phyloP scores from a whole-genome alignment of 2,797 vertebrate species.

The Hyperoplus lanceolatus region DNA sequence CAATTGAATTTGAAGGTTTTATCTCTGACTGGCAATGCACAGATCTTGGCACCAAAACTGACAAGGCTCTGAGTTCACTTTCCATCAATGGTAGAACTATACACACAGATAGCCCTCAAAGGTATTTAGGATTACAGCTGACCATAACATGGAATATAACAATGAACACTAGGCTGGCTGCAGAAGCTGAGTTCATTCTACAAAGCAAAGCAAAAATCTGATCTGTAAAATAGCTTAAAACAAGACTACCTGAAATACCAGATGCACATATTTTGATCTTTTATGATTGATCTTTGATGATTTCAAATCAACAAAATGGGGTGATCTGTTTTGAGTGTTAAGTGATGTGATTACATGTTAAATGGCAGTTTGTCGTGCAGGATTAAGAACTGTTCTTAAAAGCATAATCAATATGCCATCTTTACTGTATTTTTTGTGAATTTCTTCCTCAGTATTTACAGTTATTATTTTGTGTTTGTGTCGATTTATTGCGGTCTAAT shows the following conservation, averaged over 20 bases:
- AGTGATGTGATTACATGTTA: background rate
- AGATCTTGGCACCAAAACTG: conserved; percentile 26
- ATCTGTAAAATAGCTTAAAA: conserved; percentile 5
- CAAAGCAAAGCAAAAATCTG: conserved; percentile 4
- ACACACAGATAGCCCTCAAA: conserved; percentile 18
- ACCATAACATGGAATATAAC: conserved; percentile 3
- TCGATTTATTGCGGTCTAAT: background rate
- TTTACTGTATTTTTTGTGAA: background rate
- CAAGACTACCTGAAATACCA: background rate
- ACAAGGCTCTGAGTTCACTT: conserved; percentile 8
- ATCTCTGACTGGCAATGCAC: conserved; percentile 12
- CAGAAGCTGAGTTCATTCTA: background rate
- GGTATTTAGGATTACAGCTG: conserved; percentile 23
- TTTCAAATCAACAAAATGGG: background rate
- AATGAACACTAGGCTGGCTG: background rate
- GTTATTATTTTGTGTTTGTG: background rate
- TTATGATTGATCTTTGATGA: too few relatives aligned
- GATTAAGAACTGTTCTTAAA: background rate
- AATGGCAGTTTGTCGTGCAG: background rate
- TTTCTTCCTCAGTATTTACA: background rate
- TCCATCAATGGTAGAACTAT: conserved; percentile 1
- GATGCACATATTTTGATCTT: background rate
- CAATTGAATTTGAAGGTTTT: conserved; percentile 7
- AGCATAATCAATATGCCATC: background rate
- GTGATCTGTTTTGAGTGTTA: background rate